Evolutionary conservation across 2,113 vertebrate species (phyloP).

Genomic region (Galeopterus variegatus): DNA sequence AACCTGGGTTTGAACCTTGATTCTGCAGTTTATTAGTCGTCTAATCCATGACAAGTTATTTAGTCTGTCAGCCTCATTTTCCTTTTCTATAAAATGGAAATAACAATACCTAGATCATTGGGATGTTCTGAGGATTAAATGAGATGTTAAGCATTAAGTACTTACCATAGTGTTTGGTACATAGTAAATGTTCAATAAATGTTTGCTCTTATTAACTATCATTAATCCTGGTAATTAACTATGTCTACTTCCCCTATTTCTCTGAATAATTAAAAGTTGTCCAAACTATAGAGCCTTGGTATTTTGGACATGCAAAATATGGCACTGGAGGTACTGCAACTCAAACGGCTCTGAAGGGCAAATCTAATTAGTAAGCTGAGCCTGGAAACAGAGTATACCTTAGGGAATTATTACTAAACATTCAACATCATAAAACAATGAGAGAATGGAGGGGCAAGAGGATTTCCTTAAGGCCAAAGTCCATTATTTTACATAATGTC

Average conservation of each 20-base stretch:
- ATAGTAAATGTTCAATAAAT: constrained; percentile 29
- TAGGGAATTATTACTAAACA: not conserved
- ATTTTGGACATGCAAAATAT: constrained; percentile 39
- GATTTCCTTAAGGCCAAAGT: not conserved
- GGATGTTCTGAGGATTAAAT: constrained; percentile 26
- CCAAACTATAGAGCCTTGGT: constrained; percentile 14
- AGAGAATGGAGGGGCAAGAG: not conserved
- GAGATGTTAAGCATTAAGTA: constrained; percentile 51
- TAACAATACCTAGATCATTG: not conserved
- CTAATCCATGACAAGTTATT: not conserved
- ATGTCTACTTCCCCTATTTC: constrained; percentile 33
- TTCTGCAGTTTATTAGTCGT: constrained; percentile 44
- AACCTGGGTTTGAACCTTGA: constrained; percentile 16
- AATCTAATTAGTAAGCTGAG: constrained; percentile 48
- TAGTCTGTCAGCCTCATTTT: constrained; percentile 41
- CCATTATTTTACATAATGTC: not conserved
- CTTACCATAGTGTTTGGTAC: not conserved
- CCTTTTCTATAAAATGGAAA: constrained; percentile 58
- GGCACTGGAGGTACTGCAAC: not conserved
- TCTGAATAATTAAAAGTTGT: constrained; percentile 56
- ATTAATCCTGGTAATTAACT: constrained; percentile 43
- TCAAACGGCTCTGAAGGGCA: constrained; percentile 3
- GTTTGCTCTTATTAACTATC: constrained; percentile 33
- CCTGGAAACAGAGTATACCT: constrained; percentile 50
- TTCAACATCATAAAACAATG: constrained; percentile 19